Base-by-base conservation (phyloP, 1,140 invertebrate genomes). In the Homalodisca vitripennis region DNA sequence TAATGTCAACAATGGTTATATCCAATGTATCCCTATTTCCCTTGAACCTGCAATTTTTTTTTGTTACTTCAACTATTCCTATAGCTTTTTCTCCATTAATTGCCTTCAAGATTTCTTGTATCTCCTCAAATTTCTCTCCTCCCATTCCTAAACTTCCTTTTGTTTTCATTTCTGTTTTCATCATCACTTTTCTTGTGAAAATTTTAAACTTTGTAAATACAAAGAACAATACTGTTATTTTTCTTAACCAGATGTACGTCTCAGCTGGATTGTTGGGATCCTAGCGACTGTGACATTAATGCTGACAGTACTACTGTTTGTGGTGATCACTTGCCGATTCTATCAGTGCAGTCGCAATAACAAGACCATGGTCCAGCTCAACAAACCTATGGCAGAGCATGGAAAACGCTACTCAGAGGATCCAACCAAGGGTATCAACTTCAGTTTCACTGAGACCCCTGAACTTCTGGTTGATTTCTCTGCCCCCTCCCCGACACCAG, bases 381-480 rank as follows among this genome's bases (percentile, higher is more conserved):
- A 26, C 26, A 26, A 30, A 29, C 26, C 22, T 27, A 1, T 27
- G 55, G 22, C 3, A 41, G 17, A 17, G 6, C 6, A 17, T 41
- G 6, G 34, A 41, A 41, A 10, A 22, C 55, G 27, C 3, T 30
- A 27, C 55, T 26, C 55, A 12, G 48, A 51, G 48, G 48, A 51
- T 20, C 55, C 55, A 13, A 60, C 55, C 10, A 27, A 13, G 29
- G 55, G 55, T 13, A 60, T 60, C 24, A 60, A 60, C 55, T 60
- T 60, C 27, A 60, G 55, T n/a, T 60, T 60, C 55, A 29, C 22
- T 29, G 55, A 60, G 27, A 60, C 14, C 55, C 55, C 55, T 22
- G 55, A 60, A n/a, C 55, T 60, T 2, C 26, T 60, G 55, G 55
- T 60, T 2, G 55, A 60, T 27, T 60, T 60, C 55, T 26, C 22